These are phyloP conservation scores for Scaptomyza hsui DNA, from an alignment of 1,140 invertebrate species.

Conservation along the genomic window DNA sequence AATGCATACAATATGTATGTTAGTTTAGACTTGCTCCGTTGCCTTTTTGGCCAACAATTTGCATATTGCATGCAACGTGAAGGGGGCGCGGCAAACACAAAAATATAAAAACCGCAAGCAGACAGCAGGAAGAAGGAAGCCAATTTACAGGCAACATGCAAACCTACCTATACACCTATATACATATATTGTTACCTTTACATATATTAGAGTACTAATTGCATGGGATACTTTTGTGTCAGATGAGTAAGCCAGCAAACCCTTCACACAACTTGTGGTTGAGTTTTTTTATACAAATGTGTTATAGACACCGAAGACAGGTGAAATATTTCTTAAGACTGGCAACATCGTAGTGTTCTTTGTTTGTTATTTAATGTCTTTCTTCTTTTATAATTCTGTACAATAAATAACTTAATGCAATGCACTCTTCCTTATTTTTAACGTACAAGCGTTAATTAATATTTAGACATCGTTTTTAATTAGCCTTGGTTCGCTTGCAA, in stretches of 20 bases:
- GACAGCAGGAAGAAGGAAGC: constrained; percentile 71
- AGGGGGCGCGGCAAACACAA: constrained; percentile 42
- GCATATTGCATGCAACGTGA: constrained; percentile 63
- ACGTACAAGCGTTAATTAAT: not conserved
- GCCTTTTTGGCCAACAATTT: constrained; percentile 59
- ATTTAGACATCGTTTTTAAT: constrained; percentile 12
- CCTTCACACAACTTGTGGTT: not conserved
- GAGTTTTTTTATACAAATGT: not conserved
- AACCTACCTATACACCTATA: constrained; percentile 16
- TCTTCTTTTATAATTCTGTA: too few relatives aligned
- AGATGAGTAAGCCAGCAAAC: constrained; percentile 20
- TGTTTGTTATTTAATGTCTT: too few relatives aligned
- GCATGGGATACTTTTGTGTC: constrained; percentile 31
- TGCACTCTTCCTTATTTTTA: not conserved
- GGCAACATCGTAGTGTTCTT: too few relatives aligned
- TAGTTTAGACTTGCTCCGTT: constrained; percentile 24
- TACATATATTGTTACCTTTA: not conserved
- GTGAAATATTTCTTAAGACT: too few relatives aligned
- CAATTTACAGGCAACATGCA: constrained; percentile 25
- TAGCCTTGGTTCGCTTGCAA: constrained; percentile 16
- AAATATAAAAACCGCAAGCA: constrained; percentile 58
- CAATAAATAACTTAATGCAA: not conserved
- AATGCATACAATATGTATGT: not conserved
- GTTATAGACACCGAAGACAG: not conserved
- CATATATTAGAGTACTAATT: constrained; percentile 41